These are phyloP conservation scores for Oryzias curvinotus DNA, from an alignment of 2,113 vertebrate species.

Conservation along the genomic window DNA sequence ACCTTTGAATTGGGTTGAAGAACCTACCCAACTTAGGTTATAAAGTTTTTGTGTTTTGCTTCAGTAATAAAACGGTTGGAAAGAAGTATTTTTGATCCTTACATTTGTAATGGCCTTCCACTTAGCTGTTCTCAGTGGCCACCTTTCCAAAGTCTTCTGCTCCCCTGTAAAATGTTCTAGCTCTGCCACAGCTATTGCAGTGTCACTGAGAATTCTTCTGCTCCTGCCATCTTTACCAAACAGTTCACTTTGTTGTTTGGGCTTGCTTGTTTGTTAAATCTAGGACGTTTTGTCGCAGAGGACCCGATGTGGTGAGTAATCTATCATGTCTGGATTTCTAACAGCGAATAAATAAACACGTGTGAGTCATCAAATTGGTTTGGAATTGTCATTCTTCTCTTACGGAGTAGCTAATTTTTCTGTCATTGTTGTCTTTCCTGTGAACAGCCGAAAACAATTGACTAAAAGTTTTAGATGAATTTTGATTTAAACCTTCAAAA, in stretches of 20 bases:
- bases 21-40: no score
- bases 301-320: constrained; percentile 43
- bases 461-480: background rate
- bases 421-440: constrained; percentile 20
- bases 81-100: no score
- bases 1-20: no score
- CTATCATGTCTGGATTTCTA: constrained; percentile 38
- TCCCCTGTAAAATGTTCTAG: no score
- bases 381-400: constrained; percentile 35
- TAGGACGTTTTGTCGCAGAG: constrained; percentile 44
- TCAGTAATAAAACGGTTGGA: no score
- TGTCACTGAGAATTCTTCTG: constrained; percentile 5
- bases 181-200: no score
- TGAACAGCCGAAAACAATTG: background rate
- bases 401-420: constrained; percentile 12
- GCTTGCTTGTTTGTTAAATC: constrained; percentile 41
- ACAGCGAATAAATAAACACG: constrained; percentile 58
- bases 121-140: no score
- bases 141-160: no score
- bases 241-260: background rate
- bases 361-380: constrained; percentile 41
- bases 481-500: background rate
- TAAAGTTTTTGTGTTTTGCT: no score
- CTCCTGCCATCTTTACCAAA: constrained; percentile 1
- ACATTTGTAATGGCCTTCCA: no score